Conservation (phyloP, 2,113 vertebrate genomes). For the Cryptotis parvus region DNA sequence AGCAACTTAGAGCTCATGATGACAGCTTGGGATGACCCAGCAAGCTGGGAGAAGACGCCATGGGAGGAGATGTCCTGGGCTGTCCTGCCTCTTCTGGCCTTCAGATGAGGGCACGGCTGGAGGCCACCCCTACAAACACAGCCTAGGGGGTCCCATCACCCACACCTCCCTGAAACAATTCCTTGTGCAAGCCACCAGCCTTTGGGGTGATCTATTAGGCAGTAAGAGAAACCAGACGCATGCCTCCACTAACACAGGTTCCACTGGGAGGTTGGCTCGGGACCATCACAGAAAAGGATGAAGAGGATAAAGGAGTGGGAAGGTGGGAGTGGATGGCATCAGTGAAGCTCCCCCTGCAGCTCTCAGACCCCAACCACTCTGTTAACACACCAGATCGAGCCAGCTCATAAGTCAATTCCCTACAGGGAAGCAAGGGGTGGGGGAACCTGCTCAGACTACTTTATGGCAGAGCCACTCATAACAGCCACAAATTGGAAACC, state of each 20-base stretch:
- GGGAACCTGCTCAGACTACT: background rate
- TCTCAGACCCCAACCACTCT: background rate
- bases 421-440: conserved; percentile 50
- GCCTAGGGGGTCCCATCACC: background rate
- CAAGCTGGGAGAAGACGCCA: background rate
- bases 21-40: background rate
- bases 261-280: background rate
- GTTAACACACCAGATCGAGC: conserved; percentile 31
- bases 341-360: background rate
- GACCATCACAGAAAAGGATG: background rate
- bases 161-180: too few relatives aligned
- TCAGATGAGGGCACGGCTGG: background rate
- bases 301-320: background rate
- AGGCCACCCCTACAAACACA: background rate
- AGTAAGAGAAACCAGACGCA: background rate
- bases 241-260: background rate
- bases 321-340: background rate
- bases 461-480: conserved; percentile 63
- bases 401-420: conserved; percentile 27
- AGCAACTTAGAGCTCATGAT: background rate
- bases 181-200: background rate
- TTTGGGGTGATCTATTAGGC: background rate
- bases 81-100: background rate
- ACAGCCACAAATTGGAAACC: conserved; percentile 68
- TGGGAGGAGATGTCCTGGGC: background rate